A percentile compares a stretch with the other conserved stretches of the same genome.
Conservation (phyloP, 2,113 vertebrate genomes). For the Naja naja region DNA sequence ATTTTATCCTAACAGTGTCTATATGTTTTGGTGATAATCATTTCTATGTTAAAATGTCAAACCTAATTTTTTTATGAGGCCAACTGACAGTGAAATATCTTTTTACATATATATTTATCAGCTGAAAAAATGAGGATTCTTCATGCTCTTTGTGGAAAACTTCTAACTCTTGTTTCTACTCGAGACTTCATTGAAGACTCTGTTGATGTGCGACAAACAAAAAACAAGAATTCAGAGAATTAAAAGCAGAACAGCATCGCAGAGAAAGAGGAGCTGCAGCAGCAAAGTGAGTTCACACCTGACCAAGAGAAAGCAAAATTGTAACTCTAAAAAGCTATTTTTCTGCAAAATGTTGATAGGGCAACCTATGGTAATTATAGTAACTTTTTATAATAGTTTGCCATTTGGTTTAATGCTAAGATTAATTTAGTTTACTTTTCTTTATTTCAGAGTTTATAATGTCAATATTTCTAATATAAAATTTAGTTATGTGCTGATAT, state of each 20-base stretch:
- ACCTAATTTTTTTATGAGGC: background rate
- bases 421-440: background rate
- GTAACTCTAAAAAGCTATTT: background rate
- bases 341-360: background rate
- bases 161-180: constrained; percentile 88
- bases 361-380: background rate
- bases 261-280: constrained; percentile 90
- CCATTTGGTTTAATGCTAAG: background rate
- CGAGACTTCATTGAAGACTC: constrained; percentile 95
- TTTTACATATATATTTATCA: constrained; percentile 54
- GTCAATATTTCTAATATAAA: background rate
- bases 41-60: background rate
- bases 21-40: background rate
- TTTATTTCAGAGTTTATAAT: background rate
- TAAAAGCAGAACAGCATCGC: constrained; percentile 90
- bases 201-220: constrained; percentile 84
- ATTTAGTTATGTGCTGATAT: background rate
- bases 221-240: constrained; percentile 91
- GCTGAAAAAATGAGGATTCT: constrained; percentile 93
- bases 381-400: background rate
- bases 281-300: constrained; percentile 73
- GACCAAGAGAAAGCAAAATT: background rate
- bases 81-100: background rate
- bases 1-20: background rate
- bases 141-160: constrained; percentile 88